Evolutionary conservation across 2,797 vertebrate species (phyloP).

Genomic region (Petrocephalus sullivani): DNA sequence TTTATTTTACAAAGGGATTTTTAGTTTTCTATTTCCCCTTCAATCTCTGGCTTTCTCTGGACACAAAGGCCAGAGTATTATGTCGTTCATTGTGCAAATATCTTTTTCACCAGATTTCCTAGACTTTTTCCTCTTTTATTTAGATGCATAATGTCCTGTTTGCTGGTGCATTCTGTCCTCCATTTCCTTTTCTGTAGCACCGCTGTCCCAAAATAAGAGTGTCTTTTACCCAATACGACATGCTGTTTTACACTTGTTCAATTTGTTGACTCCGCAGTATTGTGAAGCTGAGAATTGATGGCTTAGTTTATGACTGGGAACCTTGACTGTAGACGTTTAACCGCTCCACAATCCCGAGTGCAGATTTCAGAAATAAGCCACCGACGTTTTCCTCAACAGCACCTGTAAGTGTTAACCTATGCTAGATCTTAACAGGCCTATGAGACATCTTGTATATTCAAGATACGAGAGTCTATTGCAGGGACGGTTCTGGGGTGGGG

Average conservation of each 20-base stretch:
- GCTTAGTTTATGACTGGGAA: background rate
- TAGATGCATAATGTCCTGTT: background rate
- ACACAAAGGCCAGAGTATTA: background rate
- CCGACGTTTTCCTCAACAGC: background rate
- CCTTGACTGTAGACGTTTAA: background rate
- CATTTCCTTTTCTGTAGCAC: background rate
- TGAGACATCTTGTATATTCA: background rate
- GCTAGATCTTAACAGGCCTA: background rate
- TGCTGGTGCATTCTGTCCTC: background rate
- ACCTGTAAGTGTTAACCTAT: background rate
- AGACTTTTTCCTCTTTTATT: background rate
- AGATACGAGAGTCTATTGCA: background rate
- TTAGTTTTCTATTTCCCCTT: background rate
- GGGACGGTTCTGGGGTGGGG: too few species aligned
- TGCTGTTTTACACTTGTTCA: background rate
- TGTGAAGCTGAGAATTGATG: background rate
- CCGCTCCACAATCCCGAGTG: background rate
- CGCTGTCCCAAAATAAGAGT: background rate
- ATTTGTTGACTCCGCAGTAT: background rate
- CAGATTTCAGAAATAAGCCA: background rate
- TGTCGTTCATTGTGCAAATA: background rate
- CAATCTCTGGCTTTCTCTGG: background rate
- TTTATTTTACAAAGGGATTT: background rate
- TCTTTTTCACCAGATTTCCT: background rate
- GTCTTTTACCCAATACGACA: background rate